Evolutionary conservation across 37 sponge, comb jelly and placozoan species (phyloP), one percentile per base, ranked within the genome.

Genomic region (Petrosia ficiformis): DNA sequence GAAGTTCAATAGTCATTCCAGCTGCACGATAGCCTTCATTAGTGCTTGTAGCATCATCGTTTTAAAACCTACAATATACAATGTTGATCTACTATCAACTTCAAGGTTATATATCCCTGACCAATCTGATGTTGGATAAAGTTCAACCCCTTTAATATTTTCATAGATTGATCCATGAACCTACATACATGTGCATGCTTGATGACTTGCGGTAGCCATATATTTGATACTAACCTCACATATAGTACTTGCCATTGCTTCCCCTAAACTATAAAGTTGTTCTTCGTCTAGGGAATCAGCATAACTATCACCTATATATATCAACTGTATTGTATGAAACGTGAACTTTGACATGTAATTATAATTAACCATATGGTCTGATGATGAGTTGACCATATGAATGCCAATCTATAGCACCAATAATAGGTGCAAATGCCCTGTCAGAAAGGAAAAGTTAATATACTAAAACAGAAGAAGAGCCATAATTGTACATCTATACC

Each of bases 361-460:
- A 48, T n/a, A 26, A 61, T 6, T 26, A 29, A 83, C 84, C 89
- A 43, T 59, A 88, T 11, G 89, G 89, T 10, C 82, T 59, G 0
- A 88, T 71, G 31, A 88, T 72, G 11, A 88, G 80, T 52, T 88
- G 83, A 1, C 79, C 71, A 65, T 88, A 88, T 8, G 89, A 88
- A 70, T 88, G 89, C 83, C 83, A 82, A 63, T 88, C 89, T 24
- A 88, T 82, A n/a, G 83, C 74, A 1, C 89, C 89, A 57, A 88
- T 58, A 43, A 82, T 88, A 10, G 75, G 79, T 39, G 69, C 71
- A 56, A 75, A 79, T 25, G 34, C 25, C 44, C 79, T 52, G 54
- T 48, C 10, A 19, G 10, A 74, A 6, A 37, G 16, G 71, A 4
- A 36, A 25, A 16, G n/a, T 29, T 8, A 8, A 64, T 64, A 30